Conservation (phyloP, 2,797 vertebrate species). For the Coreius guichenoti region DNA sequence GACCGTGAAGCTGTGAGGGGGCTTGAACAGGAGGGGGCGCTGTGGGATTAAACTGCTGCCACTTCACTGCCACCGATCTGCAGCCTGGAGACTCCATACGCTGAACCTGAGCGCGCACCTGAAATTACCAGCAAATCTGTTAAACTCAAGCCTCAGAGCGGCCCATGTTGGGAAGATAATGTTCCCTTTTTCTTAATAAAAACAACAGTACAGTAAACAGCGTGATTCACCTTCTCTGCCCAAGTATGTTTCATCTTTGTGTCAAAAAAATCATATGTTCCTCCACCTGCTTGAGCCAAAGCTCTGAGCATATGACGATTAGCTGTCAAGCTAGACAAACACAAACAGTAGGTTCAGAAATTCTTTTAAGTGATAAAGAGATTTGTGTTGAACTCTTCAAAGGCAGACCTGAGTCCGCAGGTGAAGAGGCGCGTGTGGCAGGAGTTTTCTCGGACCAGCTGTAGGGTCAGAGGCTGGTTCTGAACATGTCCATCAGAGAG, state of each 20-base stretch:
- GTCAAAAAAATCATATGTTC: conserved; percentile 88
- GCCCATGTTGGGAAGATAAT: background rate
- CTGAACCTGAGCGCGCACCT: conserved; percentile 80
- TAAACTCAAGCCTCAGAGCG: background rate
- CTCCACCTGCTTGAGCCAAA: conserved; percentile 84
- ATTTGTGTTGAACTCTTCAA: background rate
- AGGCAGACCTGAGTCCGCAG: conserved; percentile 83
- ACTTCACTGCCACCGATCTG: conserved; percentile 86
- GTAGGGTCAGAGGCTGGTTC: conserved; percentile 77
- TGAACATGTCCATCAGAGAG: conserved; percentile 90
- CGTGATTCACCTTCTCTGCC: conserved; percentile 81
- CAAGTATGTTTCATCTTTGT: conserved; percentile 85
- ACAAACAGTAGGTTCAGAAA: conserved; percentile 18
- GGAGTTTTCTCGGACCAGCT: conserved; percentile 76
- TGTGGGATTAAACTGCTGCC: conserved; percentile 81
- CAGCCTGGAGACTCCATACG: conserved; percentile 81
- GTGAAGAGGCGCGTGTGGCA: conserved; percentile 84
- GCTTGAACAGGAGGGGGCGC: conserved; percentile 79
- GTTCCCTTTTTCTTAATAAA: background rate
- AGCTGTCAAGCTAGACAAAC: conserved; percentile 79
- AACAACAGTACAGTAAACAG: background rate
- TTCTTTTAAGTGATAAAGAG: background rate
- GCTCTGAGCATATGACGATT: conserved; percentile 87
- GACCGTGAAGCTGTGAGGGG: conserved; percentile 80
- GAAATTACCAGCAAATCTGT: conserved; percentile 28